phyloP scores from a whole-genome alignment of 2,888 invertebrate species.

The Tiphia femorata region DNA sequence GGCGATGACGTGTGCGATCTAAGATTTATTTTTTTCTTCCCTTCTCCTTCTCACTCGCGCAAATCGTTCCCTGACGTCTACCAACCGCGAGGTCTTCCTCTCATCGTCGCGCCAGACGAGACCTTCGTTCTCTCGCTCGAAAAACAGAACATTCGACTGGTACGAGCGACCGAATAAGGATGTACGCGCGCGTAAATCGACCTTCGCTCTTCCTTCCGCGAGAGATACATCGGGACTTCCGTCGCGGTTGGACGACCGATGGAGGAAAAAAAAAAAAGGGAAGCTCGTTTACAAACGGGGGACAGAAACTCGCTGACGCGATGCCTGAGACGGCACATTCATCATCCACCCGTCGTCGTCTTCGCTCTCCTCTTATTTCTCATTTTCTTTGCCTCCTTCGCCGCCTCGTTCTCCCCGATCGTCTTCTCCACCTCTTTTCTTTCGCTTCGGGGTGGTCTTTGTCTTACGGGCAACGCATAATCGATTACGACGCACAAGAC shows the following conservation, averaged over 20 bases:
- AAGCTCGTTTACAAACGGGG: conserved; percentile 61
- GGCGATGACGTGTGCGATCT: too few relatives aligned
- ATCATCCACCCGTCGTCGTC: conserved; percentile 56
- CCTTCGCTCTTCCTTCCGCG: conserved; percentile 11
- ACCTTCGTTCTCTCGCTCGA: too few relatives aligned
- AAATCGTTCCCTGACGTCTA: too few relatives aligned
- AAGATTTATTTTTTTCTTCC: too few relatives aligned
- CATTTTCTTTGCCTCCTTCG: conserved; percentile 23
- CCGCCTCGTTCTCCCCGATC: conserved; percentile 8
- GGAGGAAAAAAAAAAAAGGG: conserved; percentile 28
- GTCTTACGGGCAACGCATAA: conserved; percentile 33
- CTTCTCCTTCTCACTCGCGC: too few relatives aligned
- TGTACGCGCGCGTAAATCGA: background rate
- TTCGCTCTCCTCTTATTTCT: conserved; percentile 21
- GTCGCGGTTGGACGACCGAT: conserved; percentile 18
- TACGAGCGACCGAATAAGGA: too few relatives aligned
- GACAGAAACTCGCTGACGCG: conserved; percentile 63
- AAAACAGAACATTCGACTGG: too few relatives aligned
- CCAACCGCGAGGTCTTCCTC: too few relatives aligned
- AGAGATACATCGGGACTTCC: conserved; percentile 20
- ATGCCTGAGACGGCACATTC: conserved; percentile 61
- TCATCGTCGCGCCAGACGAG: too few relatives aligned
- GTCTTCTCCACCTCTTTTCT: conserved; percentile 18
- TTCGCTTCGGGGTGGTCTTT: conserved; percentile 22
- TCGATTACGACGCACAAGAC: conserved; percentile 17